These are phyloP conservation scores for Sinocyclocheilus grahami DNA, from an alignment of 2,113 vertebrate genomes.

Conservation along the genomic window DNA sequence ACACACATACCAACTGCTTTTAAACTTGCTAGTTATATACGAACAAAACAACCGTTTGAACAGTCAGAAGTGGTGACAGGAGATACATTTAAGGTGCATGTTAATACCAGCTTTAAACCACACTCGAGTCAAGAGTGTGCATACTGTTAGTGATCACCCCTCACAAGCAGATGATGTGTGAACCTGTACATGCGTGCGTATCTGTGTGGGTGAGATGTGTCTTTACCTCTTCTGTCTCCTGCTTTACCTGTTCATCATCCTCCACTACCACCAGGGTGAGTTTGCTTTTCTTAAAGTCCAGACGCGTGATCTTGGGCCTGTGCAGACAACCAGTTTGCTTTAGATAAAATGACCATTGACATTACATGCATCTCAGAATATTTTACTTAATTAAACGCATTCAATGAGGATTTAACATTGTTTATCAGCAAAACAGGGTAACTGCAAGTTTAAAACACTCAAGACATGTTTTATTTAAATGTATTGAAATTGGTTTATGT, in stretches of 20 bases:
- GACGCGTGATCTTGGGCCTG: slow-evolving; percentile 97
- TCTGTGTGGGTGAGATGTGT: neutral
- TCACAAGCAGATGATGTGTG: neutral
- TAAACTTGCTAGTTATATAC: too few species aligned
- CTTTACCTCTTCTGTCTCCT: slow-evolving; percentile 52
- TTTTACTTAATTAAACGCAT: neutral
- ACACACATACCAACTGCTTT: too few species aligned
- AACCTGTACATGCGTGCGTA: neutral
- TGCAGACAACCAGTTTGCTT: slow-evolving; percentile 15
- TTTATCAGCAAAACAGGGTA: too few species aligned
- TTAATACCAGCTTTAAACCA: neutral
- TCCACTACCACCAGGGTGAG: slow-evolving; percentile 96
- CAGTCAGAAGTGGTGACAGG: too few species aligned
- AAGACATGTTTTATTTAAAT: too few species aligned
- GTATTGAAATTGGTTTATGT: too few species aligned
- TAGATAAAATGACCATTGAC: slow-evolving; percentile 3
- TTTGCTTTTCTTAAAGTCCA: slow-evolving; percentile 98
- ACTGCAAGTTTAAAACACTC: too few species aligned
- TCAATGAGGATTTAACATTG: too few species aligned
- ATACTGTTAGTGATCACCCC: neutral
- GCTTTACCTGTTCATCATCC: slow-evolving; percentile 93
- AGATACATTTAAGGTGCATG: neutral
- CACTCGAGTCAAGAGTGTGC: neutral
- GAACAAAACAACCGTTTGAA: too few species aligned
- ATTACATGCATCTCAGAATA: neutral